phyloP scores from a whole-genome alignment of 2,888 invertebrate species.

The Phania funesta region DNA sequence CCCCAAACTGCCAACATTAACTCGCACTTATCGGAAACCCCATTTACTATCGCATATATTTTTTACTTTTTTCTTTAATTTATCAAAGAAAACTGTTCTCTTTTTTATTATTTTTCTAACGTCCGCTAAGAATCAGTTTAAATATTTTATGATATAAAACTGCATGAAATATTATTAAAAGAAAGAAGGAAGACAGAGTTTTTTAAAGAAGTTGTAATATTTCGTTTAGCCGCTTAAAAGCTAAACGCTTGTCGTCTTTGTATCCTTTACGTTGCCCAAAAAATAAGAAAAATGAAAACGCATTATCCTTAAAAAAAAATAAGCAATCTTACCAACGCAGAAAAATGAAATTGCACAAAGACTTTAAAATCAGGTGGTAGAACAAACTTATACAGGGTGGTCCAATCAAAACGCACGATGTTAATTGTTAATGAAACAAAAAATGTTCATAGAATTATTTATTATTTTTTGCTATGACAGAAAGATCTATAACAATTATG shows the following conservation, averaged over 20 bases:
- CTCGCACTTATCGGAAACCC: too few relatives aligned
- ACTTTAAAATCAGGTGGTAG: not conserved
- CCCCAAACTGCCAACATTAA: too few relatives aligned
- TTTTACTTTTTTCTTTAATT: too few relatives aligned
- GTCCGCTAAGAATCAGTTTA: constrained; percentile 39
- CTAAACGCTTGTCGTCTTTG: constrained; percentile 19
- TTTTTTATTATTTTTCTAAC: not conserved
- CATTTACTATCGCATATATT: too few relatives aligned
- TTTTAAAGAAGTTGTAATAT: constrained; percentile 13
- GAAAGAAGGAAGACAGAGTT: not conserved
- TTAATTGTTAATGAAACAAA: too few relatives aligned
- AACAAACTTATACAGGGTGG: not conserved
- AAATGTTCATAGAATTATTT: too few relatives aligned
- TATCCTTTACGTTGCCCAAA: not conserved
- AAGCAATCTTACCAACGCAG: not conserved
- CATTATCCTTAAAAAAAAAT: constrained; percentile 28
- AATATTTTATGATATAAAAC: constrained; percentile 52
- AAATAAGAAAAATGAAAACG: constrained; percentile 38
- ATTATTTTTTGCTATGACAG: too few relatives aligned
- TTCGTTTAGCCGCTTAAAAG: constrained; percentile 40
- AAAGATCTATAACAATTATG: too few relatives aligned
- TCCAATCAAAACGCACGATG: too few relatives aligned
- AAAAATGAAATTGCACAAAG: not conserved
- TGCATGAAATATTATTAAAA: constrained; percentile 5
- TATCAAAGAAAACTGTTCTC: not conserved